These are phyloP conservation scores for Sebastes cheni DNA, from an alignment of 2,797 vertebrate genomes.

Conservation along the genomic window DNA sequence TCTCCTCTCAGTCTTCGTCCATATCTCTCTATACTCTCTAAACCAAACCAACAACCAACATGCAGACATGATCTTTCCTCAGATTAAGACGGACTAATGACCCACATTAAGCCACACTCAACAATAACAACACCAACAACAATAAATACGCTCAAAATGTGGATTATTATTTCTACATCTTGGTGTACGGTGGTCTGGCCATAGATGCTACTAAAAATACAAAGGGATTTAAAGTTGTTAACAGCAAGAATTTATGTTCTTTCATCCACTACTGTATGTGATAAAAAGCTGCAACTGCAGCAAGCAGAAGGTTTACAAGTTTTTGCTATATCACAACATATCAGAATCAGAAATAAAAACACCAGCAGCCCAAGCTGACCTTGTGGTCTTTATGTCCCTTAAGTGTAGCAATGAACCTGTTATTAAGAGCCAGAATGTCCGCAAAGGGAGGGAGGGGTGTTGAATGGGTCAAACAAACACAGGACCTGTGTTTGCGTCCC, in stretches of 20 bases:
- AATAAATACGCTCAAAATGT: not conserved
- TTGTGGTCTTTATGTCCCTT: not conserved
- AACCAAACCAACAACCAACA: not conserved
- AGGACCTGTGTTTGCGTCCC: not conserved
- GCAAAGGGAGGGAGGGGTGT: not conserved
- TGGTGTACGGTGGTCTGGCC: not conserved
- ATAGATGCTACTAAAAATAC: not conserved
- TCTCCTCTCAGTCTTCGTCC: constrained; percentile 15
- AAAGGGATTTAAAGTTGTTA: not conserved
- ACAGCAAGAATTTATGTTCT: not conserved
- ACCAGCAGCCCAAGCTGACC: not conserved
- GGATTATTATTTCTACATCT: not conserved
- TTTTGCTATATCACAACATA: too few species aligned
- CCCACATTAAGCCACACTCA: not conserved
- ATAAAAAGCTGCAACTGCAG: too few species aligned
- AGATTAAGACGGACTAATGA: not conserved
- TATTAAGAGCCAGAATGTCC: not conserved
- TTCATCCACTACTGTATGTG: too few species aligned
- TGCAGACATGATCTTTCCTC: not conserved
- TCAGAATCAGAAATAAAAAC: not conserved
- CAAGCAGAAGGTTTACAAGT: too few species aligned
- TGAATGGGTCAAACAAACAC: too few species aligned
- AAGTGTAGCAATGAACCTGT: not conserved
- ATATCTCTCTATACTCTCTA: not conserved
- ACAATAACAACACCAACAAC: not conserved